A percentile compares a stretch with the other conserved stretches of the same genome.
These are phyloP conservation scores for Myocastor coypus DNA, from an alignment of 2,113 vertebrate genomes.

Conservation along the genomic window DNA sequence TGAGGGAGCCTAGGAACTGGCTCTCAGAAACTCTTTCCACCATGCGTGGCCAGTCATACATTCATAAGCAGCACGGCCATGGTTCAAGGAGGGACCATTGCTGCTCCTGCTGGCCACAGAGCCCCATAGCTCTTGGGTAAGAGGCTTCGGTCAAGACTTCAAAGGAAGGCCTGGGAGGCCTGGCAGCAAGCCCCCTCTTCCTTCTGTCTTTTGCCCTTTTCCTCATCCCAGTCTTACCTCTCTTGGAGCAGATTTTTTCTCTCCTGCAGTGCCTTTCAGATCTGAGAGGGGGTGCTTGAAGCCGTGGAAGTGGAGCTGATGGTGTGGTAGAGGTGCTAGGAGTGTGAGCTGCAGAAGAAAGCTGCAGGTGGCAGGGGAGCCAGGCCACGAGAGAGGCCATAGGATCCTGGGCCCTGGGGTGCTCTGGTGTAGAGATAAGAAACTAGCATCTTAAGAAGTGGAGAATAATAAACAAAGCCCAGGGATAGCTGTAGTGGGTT, in stretches of 20 bases:
- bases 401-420: neutral
- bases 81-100: neutral
- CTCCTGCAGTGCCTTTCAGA: too few relatives aligned
- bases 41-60: neutral
- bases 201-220: too few relatives aligned
- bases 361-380: neutral
- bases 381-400: neutral
- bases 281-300: neutral
- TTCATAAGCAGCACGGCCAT: neutral
- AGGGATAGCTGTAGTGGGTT: too few relatives aligned
- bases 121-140: neutral
- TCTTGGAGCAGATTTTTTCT: too few relatives aligned
- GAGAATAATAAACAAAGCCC: too few relatives aligned
- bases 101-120: neutral
- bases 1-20: neutral
- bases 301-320: too few relatives aligned
- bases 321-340: neutral
- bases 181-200: too few relatives aligned
- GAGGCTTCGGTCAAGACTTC: neutral
- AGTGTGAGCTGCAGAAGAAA: neutral
- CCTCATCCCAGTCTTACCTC: too few relatives aligned
- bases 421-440: too few relatives aligned
- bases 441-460: too few relatives aligned
- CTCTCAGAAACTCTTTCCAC: neutral
- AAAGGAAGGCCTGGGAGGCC: neutral